Percentiles rank a stretch among this genome's conserved stretches.
Conservation (phyloP, 2,113 vertebrate genomes). For the Hirundichthys speculiger region DNA sequence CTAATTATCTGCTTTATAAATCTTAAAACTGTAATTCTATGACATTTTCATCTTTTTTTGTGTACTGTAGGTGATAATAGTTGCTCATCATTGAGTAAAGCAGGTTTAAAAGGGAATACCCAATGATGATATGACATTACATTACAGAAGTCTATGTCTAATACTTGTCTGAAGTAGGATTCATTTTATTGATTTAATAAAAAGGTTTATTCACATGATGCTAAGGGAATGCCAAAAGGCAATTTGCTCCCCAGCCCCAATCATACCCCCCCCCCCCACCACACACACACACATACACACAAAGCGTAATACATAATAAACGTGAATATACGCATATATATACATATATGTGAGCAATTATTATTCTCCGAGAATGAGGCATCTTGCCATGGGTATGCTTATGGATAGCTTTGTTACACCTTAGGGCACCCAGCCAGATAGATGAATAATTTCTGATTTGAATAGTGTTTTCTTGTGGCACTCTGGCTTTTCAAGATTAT, state of each 20-base stretch:
- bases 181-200: constrained; percentile 49
- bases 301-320: not conserved
- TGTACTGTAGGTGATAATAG: not conserved
- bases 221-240: too few species aligned
- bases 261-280: too few species aligned
- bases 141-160: constrained; percentile 5
- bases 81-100: constrained; percentile 9
- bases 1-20: too few species aligned
- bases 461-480: constrained; percentile 46
- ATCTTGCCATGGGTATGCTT: constrained; percentile 47
- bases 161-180: constrained; percentile 28
- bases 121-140: constrained; percentile 20
- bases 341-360: constrained; percentile 4
- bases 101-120: constrained; percentile 25
- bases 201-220: too few species aligned
- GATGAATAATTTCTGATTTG: constrained; percentile 63
- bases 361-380: constrained; percentile 36
- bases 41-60: too few species aligned
- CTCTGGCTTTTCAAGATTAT: constrained; percentile 50
- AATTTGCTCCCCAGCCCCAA: constrained; percentile 7
- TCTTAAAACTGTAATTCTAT: too few species aligned
- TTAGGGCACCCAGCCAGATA: constrained; percentile 35
- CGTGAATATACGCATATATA: not conserved
- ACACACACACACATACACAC: too few species aligned
- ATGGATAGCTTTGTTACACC: constrained; percentile 40